phyloP scores from a whole-genome alignment of 1,140 invertebrate genomes.

The Leguminivora glycinivorella region DNA sequence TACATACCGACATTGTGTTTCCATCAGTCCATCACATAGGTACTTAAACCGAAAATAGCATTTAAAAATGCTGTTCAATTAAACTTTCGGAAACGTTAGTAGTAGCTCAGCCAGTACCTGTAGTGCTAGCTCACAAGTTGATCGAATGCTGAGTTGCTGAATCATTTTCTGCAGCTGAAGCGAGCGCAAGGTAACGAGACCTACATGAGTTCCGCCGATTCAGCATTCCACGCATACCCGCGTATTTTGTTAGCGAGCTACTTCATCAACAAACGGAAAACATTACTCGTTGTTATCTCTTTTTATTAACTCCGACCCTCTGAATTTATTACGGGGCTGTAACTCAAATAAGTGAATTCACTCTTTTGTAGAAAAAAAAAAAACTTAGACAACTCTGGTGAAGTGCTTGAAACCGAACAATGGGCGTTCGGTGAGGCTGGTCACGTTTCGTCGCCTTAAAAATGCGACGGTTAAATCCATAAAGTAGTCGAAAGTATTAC shows the following conservation, averaged over 20 bases:
- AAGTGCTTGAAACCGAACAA: conserved; percentile 72
- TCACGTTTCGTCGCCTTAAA: conserved; percentile 76
- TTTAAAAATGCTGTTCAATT: no score
- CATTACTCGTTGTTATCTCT: conserved; percentile 50
- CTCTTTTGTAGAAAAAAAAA: conserved; percentile 59
- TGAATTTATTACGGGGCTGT: conserved; percentile 67
- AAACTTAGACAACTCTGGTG: conserved; percentile 65
- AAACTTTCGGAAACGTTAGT: not conserved
- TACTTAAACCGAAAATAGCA: no score
- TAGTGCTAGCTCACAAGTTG: not conserved
- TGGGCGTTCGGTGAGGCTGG: conserved; percentile 58
- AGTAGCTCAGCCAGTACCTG: no score
- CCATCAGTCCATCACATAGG: no score
- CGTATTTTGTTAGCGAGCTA: conserved; percentile 35
- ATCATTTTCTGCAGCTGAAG: not conserved
- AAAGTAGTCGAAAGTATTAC: conserved; percentile 73
- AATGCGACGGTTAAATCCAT: conserved; percentile 75
- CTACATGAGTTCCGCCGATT: not conserved
- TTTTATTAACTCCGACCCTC: conserved; percentile 54
- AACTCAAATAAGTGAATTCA: conserved; percentile 74
- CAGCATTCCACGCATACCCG: conserved; percentile 23
- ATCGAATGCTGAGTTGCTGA: not conserved
- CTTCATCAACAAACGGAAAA: conserved; percentile 53
- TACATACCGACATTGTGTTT: no score
- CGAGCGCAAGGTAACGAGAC: not conserved